phyloP scores from a whole-genome alignment of 2,888 invertebrate genomes.

The Melanchra persicariae region DNA sequence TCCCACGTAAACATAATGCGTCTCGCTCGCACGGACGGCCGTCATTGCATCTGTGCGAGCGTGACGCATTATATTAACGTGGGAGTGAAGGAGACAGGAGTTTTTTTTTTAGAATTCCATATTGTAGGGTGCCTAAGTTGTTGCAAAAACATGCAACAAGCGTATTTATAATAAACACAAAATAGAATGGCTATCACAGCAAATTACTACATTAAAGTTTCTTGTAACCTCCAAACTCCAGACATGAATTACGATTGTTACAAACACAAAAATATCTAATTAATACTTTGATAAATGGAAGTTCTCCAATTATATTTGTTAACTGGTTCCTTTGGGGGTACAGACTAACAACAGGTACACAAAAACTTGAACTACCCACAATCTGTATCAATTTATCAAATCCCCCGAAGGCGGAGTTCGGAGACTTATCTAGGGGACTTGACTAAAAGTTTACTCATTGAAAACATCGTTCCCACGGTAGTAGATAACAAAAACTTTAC shows the following conservation, averaged over 20 bases:
- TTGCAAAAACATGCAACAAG: neutral
- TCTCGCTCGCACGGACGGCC: too few species aligned
- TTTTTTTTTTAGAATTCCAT: too few species aligned
- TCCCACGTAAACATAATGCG: too few species aligned
- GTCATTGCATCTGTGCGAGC: too few species aligned
- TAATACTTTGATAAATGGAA: constrained; percentile 63
- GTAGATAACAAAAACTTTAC: constrained; percentile 52
- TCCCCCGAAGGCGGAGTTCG: constrained; percentile 62
- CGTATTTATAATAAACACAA: neutral
- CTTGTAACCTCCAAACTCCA: constrained; percentile 18
- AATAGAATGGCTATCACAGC: neutral
- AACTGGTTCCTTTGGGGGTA: constrained; percentile 23
- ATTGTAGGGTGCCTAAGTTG: neutral
- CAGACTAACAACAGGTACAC: constrained; percentile 61
- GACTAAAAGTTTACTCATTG: constrained; percentile 72
- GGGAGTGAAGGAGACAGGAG: too few species aligned
- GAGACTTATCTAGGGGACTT: constrained; percentile 68
- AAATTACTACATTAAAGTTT: constrained; percentile 3
- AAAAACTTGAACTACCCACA: constrained; percentile 71
- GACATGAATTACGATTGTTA: constrained; percentile 47
- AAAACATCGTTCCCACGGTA: constrained; percentile 66
- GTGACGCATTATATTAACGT: too few species aligned
- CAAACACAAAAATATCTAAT: constrained; percentile 59
- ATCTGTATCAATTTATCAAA: constrained; percentile 78
- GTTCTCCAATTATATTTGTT: constrained; percentile 59